Evolutionary conservation across 2,888 invertebrate genomes (phyloP), one percentile per base, ranked within the genome.

Genomic region (Ormyrus nitidulus): DNA sequence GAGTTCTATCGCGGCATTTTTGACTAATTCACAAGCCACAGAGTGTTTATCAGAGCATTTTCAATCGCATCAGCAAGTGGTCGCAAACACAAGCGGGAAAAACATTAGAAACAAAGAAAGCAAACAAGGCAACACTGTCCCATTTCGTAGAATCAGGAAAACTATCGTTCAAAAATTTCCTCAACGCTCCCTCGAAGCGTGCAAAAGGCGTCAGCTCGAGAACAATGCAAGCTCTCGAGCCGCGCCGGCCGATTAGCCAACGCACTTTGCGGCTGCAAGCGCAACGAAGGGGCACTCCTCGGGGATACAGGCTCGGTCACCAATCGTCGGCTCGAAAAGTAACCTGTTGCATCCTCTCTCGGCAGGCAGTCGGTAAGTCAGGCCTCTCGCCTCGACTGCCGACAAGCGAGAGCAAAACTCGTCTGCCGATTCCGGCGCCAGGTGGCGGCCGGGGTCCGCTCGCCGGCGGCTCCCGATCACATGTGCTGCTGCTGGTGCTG

Each of bases 271-370:
- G 44, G 54, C 19, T 4, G 69, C 69, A 44, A 56, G 54, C 34
- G 69, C 46, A 46, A 46, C 46, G 51, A 8, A 44, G 19, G 19
- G 19, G 19, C 19, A 19, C 19, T 19, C 19, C 19, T 19, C 19
- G 19, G 19, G 19, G 19, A 19, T 19, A 19, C 1, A 54, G 10
- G n/a, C 54, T 69, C 69, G 69, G 69, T 69, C 69, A 69, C 56
- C 56, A 54, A 69, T 69, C 56, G 56, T 13, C 69, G 34, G 10
- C 46, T 68, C 13, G 2, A 54, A 54, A 68, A 11, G 10, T 8
- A 46, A 69, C 69, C 69, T 69, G 69, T 69, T 69, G 54, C 56
- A 58, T 49, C 48, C 69, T 48, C n/a, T 7, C 65, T n/a, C 2
- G 2, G 34, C 34, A 34, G 34, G 34, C 53, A 5, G 59, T 65